Evolutionary conservation across 2,888 invertebrate species (phyloP).

Genomic region (Girardia tigrina): DNA sequence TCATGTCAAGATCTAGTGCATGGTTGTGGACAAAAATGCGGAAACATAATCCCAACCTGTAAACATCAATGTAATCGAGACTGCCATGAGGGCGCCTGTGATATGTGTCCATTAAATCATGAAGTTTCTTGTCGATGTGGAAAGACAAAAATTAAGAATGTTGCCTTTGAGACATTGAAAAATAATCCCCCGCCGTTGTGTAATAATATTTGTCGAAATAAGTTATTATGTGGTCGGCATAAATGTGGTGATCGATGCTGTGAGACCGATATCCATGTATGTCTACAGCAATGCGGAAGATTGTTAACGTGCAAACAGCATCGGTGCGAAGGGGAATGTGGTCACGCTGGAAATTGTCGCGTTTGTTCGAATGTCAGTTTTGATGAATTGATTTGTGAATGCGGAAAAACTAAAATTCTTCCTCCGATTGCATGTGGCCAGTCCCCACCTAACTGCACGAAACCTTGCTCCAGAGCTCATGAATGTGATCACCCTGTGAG

Average conservation of each 20-base stretch:
- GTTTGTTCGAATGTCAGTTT: slow-evolving; percentile 61
- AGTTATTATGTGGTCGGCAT: neutral
- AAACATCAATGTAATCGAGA: slow-evolving; percentile 53
- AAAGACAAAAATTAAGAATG: neutral
- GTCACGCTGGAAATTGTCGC: slow-evolving; percentile 60
- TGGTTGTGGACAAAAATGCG: slow-evolving; percentile 59
- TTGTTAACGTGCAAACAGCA: slow-evolving; percentile 73
- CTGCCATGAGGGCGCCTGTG: slow-evolving; percentile 31
- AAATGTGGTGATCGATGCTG: neutral
- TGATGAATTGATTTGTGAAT: slow-evolving; percentile 66
- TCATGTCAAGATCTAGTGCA: neutral
- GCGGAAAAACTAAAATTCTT: slow-evolving; percentile 68
- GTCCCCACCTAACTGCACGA: slow-evolving; percentile 64
- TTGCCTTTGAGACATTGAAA: neutral
- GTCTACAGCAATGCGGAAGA: slow-evolving; percentile 59
- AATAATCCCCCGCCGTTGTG: neutral
- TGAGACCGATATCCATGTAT: slow-evolving; percentile 60
- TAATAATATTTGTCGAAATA: neutral
- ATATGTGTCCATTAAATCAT: slow-evolving; percentile 59
- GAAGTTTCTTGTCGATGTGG: slow-evolving; percentile 54
- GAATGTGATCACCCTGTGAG: slow-evolving; percentile 67
- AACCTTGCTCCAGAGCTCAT: slow-evolving; percentile 64
- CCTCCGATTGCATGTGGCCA: slow-evolving; percentile 87
- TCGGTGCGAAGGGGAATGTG: slow-evolving; percentile 68
- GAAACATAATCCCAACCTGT: slow-evolving; percentile 59